A percentile compares a stretch with the other conserved stretches of the same genome.
Evolutionary conservation across 2,113 vertebrate genomes (phyloP).

Genomic region (Tretioscincus oriximinensis): DNA sequence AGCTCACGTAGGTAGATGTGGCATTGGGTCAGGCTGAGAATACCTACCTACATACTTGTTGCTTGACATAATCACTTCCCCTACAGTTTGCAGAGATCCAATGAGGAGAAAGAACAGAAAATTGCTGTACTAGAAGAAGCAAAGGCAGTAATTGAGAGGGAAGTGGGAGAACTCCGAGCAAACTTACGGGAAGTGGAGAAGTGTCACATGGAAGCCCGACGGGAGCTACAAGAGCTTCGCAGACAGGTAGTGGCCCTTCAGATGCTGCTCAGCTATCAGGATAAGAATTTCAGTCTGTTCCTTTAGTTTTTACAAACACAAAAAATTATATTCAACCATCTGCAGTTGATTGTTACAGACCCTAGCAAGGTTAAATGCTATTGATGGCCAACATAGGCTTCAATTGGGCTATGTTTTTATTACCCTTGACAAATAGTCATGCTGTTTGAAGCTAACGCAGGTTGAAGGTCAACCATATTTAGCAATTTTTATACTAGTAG

Average conservation of each 20-base stretch:
- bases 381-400: not conserved
- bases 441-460: no score
- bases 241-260: conserved; percentile 71
- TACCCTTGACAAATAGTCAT: no score
- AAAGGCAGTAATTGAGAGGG: conserved; percentile 62
- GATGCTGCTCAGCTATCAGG: not conserved
- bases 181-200: conserved; percentile 73
- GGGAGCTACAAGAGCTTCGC: conserved; percentile 76
- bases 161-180: conserved; percentile 66
- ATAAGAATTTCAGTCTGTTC: not conserved
- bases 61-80: not conserved
- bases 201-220: conserved; percentile 60
- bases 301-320: not conserved
- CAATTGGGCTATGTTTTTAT: no score
- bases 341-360: not conserved
- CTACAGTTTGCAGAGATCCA: conserved; percentile 71
- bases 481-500: no score
- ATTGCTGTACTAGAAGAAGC: conserved; percentile 71
- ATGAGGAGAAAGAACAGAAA: conserved; percentile 78
- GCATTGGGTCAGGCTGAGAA: not conserved
- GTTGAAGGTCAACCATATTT: no score
- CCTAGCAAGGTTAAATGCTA: not conserved
- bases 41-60: no score
- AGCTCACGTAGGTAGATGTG: conserved; percentile 73
- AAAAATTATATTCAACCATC: not conserved